Evolutionary conservation across 2,888 invertebrate genomes (phyloP), one percentile per base, ranked within the genome.

Genomic region (Agrotis clavis): DNA sequence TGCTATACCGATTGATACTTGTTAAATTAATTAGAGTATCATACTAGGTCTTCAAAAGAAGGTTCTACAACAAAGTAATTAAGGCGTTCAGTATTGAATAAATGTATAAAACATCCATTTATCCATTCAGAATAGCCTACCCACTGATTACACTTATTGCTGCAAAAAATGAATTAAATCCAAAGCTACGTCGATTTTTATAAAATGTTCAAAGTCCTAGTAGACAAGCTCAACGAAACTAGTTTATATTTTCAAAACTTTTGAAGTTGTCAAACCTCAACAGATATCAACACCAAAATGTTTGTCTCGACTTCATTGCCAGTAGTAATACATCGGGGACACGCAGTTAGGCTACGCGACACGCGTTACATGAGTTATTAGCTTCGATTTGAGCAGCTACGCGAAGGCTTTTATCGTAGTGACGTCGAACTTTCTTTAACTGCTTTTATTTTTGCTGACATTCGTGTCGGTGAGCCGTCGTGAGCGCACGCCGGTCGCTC

Each of bases 341-440:
- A 86, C 74, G 91, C 91, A 90, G 91, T 91, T 90, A 92, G 82
- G 65, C 68, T 71, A 78, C 79, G 84, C 84, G 88, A 87, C 89
- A 90, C 85, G 90, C 87, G 79, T 86, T 90, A 91, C 91, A 91
- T 91, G 90, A 90, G 86, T 91, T 91, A 92, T 92, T 92, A 91
- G 90, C 90, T 92, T 89, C 85, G 90, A 92, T 93, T 92, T 88
- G 89, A 92, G 90, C 91, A 90, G 88, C 89, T 88, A 91, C 89
- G 90, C 89, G 87, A 90, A 94, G 94, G 92, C 91, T 93, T 93
- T 92, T 92, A 92, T 92, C 88, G 89, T 85, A 86, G 89, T 93
- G 93, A 93, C 93, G 93, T 92, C 90, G 90, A 92, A 92, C 92
- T 96, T 96, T 96, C 96, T 95, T 95, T 88, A 88, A 83, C 86